phyloP scores from a whole-genome alignment of 2,113 vertebrate species.

The Nibea coibor region DNA sequence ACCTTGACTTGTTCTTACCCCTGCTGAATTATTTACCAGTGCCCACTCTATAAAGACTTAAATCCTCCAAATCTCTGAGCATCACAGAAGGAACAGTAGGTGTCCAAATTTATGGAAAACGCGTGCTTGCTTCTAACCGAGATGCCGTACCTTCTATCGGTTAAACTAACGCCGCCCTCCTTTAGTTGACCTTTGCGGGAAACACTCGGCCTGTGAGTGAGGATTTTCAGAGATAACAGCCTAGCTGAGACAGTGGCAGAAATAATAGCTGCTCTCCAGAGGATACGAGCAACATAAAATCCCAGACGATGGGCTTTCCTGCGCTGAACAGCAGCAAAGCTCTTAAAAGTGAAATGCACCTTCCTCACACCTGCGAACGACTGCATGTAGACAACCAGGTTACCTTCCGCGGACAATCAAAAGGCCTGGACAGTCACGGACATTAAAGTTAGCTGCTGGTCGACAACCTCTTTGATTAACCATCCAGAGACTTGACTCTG shows the following conservation, averaged over 20 bases:
- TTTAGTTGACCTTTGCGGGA: constrained; percentile 50
- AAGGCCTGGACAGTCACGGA: too few relatives aligned
- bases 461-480: constrained; percentile 34
- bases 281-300: constrained; percentile 33
- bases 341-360: constrained; percentile 15
- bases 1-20: constrained; percentile 54
- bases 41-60: constrained; percentile 15
- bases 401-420: neutral
- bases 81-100: neutral
- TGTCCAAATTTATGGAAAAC: neutral
- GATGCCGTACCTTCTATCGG: neutral
- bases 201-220: constrained; percentile 27
- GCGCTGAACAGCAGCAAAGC: constrained; percentile 16
- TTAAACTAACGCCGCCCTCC: neutral
- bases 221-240: constrained; percentile 46
- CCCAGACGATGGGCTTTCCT: constrained; percentile 26
- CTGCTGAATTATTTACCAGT: constrained; percentile 60
- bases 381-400: neutral
- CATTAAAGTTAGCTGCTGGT: constrained; percentile 1
- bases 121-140: neutral
- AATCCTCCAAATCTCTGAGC: neutral
- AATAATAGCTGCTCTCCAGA: constrained; percentile 55
- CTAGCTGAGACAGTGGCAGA: constrained; percentile 37
- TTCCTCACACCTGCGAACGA: constrained; percentile 1
- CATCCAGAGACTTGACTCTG: neutral